Conservation (phyloP, 2,113 vertebrate species). For the Takifugu bimaculatus region DNA sequence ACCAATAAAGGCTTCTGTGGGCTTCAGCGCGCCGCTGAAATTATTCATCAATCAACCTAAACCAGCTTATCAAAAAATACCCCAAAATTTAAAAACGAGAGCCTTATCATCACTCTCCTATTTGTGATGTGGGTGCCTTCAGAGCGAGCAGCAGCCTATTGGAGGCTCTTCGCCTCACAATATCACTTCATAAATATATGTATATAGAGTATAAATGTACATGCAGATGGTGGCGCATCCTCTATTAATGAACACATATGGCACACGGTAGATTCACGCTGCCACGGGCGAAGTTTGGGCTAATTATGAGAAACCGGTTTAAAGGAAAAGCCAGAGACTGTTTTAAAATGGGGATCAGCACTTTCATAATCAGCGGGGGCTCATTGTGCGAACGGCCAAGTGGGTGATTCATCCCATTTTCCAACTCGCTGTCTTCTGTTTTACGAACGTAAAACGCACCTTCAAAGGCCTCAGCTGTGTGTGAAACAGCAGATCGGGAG, state of each 20-base stretch:
- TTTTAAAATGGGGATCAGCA: conserved; percentile 17
- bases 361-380: conserved; percentile 16
- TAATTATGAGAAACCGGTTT: conserved; percentile 33
- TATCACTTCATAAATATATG: too few species aligned
- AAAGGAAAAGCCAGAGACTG: not conserved
- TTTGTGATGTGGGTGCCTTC: not conserved
- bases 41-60: conserved; percentile 1
- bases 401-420: conserved; percentile 10
- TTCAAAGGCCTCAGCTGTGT: not conserved
- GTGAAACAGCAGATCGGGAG: not conserved
- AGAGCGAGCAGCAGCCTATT: too few species aligned
- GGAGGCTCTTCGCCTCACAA: not conserved
- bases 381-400: conserved; percentile 3
- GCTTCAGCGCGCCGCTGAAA: conserved; percentile 3
- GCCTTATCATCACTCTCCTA: not conserved
- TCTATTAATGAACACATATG: conserved; percentile 17
- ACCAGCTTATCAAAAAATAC: not conserved
- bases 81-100: not conserved
- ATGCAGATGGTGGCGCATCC: not conserved
- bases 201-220: not conserved
- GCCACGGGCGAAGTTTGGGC: conserved; percentile 7
- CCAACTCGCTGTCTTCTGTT: not conserved
- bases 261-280: conserved; percentile 9
- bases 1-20: conserved; percentile 13
- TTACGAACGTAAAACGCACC: not conserved